A percentile compares a stretch with the other conserved stretches of the same genome.
phyloP scores from a whole-genome alignment of 2,113 vertebrate genomes.

The Chaetops frenatus region DNA sequence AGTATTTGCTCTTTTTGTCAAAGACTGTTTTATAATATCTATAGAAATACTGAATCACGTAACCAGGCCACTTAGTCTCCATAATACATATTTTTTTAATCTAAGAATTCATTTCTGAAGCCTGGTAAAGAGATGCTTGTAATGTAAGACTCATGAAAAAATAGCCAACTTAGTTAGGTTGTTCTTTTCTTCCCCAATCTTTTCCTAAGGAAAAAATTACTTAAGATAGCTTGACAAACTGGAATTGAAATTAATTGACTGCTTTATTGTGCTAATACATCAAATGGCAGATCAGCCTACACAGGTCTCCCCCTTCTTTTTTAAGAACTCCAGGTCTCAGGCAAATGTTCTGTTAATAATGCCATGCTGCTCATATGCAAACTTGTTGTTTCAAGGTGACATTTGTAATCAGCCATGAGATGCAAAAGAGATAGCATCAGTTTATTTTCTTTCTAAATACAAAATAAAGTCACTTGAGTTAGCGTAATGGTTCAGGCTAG shows the following conservation, averaged over 20 bases:
- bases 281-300: background rate
- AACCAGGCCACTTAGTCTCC: background rate
- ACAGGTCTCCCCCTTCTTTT: background rate
- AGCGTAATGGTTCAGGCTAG: background rate
- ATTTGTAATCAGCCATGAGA: slow-evolving; percentile 19
- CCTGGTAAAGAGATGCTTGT: background rate
- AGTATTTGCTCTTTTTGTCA: background rate
- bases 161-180: background rate
- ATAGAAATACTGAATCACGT: background rate
- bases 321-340: background rate
- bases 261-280: background rate
- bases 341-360: background rate
- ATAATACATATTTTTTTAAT: background rate
- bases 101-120: background rate
- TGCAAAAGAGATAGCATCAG: slow-evolving; percentile 55
- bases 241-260: background rate
- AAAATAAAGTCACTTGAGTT: slow-evolving; percentile 49
- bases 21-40: background rate
- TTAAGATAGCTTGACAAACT: background rate
- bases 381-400: slow-evolving; percentile 58
- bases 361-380: background rate
- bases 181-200: background rate
- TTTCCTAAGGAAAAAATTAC: background rate
- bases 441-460: slow-evolving; percentile 45
- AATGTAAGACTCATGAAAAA: background rate